Base-by-base conservation (phyloP, 2,888 invertebrate genomes). In the Ptychoptera albimana region DNA sequence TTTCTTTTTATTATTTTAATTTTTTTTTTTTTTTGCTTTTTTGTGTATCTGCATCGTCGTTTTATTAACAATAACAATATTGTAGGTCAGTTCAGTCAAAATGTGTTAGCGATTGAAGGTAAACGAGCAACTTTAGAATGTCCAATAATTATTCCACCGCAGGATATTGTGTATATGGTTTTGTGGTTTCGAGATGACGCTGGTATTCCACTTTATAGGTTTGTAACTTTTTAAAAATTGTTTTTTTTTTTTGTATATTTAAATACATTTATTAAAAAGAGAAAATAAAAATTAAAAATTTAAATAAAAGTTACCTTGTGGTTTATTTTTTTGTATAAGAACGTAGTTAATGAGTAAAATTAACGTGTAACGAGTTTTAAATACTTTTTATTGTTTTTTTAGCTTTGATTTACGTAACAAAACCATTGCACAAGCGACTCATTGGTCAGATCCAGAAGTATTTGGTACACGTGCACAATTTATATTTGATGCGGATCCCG, bases 181-280 rank as follows among this genome's bases (percentile, higher is more conserved):
- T 71, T 79, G 54, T 79, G 77, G 77, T 78, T 77, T 60, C 71
- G 73, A 53, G 72, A 75, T 50, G 74, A 74, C 46, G 72, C 71
- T 12, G 75, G 74, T 31, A 71, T 72, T 50, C 77, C 79, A 10
- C 67, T 78, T 48, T 77, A 77, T 65, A 77, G 77, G 77, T 78
- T 60, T 67, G 69, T 58, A 39, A 46, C 16, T 5, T 39, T 16
- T 39, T 23, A n/a, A 34, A 34, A 34, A 34, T 6, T n/a, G 34
- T 34, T 34, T 34, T n/a, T 6, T 34, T 13, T 36, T 8, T 14
- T 8, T 12, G 12, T n/a, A 8, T 13, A n/a, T 36, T 36, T n/a
- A 13, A 8, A n/a, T 9, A 34, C 8, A 13, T 35, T n/a, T 35
- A 35, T 8, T 35, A 15, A 15, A 15, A 10, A 8, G 10, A 38